phyloP scores from a whole-genome alignment of 2,113 vertebrate genomes.

The Prochilodus magdalenae region DNA sequence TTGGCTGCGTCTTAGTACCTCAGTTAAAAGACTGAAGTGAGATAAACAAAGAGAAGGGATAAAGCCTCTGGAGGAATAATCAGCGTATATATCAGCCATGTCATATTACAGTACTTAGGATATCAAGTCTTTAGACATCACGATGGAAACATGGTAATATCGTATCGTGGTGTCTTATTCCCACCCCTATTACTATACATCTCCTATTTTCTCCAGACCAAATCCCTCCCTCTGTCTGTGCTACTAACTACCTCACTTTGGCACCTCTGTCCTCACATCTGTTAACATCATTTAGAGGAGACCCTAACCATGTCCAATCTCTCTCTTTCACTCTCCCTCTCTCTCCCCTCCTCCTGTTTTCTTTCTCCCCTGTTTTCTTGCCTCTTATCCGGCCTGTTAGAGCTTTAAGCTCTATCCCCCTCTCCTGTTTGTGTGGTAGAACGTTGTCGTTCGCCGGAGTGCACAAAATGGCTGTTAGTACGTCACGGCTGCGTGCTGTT shows the following conservation, averaged over 20 bases:
- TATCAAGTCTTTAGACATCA: too few species aligned
- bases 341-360: background rate
- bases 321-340: constrained; percentile 17
- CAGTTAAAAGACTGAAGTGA: too few species aligned
- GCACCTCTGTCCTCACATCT: constrained; percentile 28
- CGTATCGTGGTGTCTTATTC: too few species aligned
- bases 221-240: background rate
- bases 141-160: too few species aligned
- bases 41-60: too few species aligned
- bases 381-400: background rate
- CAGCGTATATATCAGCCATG: too few species aligned
- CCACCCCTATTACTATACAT: background rate
- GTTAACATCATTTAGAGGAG: constrained; percentile 32
- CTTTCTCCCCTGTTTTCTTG: background rate
- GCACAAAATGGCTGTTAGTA: constrained; percentile 48
- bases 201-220: background rate
- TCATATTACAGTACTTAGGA: too few species aligned
- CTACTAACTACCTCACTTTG: background rate
- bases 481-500: background rate
- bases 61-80: too few species aligned
- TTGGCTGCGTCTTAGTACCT: too few species aligned
- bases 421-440: constrained; percentile 55
- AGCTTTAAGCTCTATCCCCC: constrained; percentile 46
- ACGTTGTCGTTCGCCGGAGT: constrained; percentile 5
- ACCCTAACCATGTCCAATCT: constrained; percentile 2